Conservation (phyloP, 2,888 invertebrate genomes). For the Nemotelus nigrinus region DNA sequence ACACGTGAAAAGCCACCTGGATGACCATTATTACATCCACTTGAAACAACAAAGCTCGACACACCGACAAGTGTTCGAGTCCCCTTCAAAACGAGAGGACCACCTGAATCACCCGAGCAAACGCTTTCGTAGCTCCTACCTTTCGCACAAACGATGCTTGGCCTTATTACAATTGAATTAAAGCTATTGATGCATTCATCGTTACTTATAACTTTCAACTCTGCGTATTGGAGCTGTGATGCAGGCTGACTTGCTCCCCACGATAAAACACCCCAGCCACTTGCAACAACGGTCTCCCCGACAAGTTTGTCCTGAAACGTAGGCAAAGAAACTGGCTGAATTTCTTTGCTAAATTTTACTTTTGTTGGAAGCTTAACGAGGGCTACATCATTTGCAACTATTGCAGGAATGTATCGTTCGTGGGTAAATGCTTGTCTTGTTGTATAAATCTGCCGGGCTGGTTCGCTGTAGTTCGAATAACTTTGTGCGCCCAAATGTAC, state of each 20-base stretch:
- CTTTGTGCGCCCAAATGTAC: slow-evolving; percentile 62
- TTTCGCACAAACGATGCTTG: slow-evolving; percentile 61
- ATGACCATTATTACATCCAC: slow-evolving; percentile 61
- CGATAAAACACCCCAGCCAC: slow-evolving; percentile 60
- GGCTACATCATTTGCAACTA: slow-evolving; percentile 62
- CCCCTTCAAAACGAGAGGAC: slow-evolving; percentile 61
- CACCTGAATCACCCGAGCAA: slow-evolving; percentile 64
- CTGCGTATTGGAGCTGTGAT: slow-evolving; percentile 62
- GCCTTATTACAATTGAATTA: slow-evolving; percentile 57
- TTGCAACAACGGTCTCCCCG: slow-evolving; percentile 60
- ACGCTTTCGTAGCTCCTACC: slow-evolving; percentile 61
- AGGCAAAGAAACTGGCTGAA: slow-evolving; percentile 58
- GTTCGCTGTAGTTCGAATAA: slow-evolving; percentile 56
- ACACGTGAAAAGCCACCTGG: slow-evolving; percentile 63
- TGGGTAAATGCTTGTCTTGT: slow-evolving; percentile 61
- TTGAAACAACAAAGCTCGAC: slow-evolving; percentile 62
- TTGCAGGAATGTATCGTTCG: slow-evolving; percentile 58
- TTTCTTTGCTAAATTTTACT: slow-evolving; percentile 57
- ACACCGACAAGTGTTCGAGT: slow-evolving; percentile 60
- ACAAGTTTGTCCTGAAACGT: slow-evolving; percentile 54
- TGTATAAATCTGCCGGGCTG: slow-evolving; percentile 58
- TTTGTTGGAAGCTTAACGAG: slow-evolving; percentile 59
- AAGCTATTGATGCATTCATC: slow-evolving; percentile 59
- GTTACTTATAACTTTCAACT: slow-evolving; percentile 61
- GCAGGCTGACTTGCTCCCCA: slow-evolving; percentile 52